A percentile compares a stretch with the other conserved stretches of the same genome.
These are phyloP conservation scores for Seladonia tumulorum DNA, from an alignment of 2,888 invertebrate genomes.

Conservation along the genomic window DNA sequence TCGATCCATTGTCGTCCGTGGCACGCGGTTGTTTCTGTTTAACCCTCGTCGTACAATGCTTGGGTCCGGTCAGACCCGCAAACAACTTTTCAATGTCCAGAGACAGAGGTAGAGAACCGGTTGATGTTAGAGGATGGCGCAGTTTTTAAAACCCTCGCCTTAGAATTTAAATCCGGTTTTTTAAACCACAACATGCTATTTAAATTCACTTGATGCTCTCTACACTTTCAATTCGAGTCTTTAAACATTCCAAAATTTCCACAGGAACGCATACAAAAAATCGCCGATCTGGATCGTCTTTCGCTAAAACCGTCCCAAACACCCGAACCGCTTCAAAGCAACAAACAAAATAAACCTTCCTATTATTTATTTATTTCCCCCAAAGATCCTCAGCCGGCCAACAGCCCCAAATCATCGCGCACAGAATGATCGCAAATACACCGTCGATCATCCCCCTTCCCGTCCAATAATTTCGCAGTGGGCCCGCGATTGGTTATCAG, in stretches of 20 bases:
- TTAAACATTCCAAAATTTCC: too few relatives aligned
- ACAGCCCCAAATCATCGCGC: too few relatives aligned
- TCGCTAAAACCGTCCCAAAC: too few relatives aligned
- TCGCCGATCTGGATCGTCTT: too few relatives aligned
- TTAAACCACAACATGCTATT: background rate
- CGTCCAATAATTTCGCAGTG: background rate
- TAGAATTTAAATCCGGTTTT: background rate
- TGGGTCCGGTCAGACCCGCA: background rate
- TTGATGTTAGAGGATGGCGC: background rate
- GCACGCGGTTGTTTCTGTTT: conserved; percentile 44
- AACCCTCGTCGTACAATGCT: conserved; percentile 34
- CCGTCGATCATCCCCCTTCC: too few relatives aligned
- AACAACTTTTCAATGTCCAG: background rate
- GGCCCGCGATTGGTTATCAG: background rate
- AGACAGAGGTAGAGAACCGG: background rate
- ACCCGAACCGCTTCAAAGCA: too few relatives aligned
- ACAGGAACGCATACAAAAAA: too few relatives aligned
- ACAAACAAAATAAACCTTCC: too few relatives aligned
- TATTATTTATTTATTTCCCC: background rate
- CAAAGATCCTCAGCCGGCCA: too few relatives aligned
- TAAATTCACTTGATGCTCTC: background rate
- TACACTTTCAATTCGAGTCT: too few relatives aligned
- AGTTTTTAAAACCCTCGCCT: background rate
- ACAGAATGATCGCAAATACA: background rate
- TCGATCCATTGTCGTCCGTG: conserved; percentile 44